Evolutionary conservation across 1,140 invertebrate genomes (phyloP), one percentile per base, ranked within the genome.

Genomic region (Acyrthosiphon pisum): DNA sequence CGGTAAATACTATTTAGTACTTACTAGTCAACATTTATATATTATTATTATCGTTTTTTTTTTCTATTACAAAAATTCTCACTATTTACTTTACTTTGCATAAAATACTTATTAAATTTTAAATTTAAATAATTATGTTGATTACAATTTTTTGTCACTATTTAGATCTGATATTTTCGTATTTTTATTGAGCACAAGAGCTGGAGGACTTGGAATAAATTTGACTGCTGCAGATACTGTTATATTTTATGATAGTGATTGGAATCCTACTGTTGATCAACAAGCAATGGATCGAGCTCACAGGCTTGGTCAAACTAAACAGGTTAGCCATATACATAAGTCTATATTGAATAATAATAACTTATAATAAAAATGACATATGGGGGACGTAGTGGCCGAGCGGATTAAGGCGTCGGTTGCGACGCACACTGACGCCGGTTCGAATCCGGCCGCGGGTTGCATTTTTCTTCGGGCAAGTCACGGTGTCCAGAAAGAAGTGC

Each of bases 211-310:
- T 60, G 99, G 99, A 94, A 99, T 99, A 94, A 99, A 99, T 96
- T 96, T 99, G 89, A 99, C 99, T 9, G 99, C 99, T 26, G 99
- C 99, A 35, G 99, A 99, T 95, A 99, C 99, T 95, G 99, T 99
- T 90, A 99, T 99, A 95, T 99, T 99, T 96, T 99, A 99, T 95
- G 99, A 99, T 95, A 99, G 98, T 41, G 99, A 99, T 95, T 99
- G 99, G 99, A 99, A 99, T 96, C 99, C 99, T 26, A 98, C 98
- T 0, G 98, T 98, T 30, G 98, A 99, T 96, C 98, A 99, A 94
- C 98, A 99, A 95, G 98, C 98, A 6, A 99, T 99, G 98, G 98
- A 98, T 96, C 96, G 98, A 76, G 98, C 98, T 1, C 98, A 99
- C 95, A 96, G 98, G 46, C 95, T 98, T 93, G 98, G 98, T 7